Percentiles rank a stretch among this genome's conserved stretches.
These are phyloP conservation scores for Struthio camelus DNA, from an alignment of 2,113 vertebrate genomes.

Conservation along the genomic window DNA sequence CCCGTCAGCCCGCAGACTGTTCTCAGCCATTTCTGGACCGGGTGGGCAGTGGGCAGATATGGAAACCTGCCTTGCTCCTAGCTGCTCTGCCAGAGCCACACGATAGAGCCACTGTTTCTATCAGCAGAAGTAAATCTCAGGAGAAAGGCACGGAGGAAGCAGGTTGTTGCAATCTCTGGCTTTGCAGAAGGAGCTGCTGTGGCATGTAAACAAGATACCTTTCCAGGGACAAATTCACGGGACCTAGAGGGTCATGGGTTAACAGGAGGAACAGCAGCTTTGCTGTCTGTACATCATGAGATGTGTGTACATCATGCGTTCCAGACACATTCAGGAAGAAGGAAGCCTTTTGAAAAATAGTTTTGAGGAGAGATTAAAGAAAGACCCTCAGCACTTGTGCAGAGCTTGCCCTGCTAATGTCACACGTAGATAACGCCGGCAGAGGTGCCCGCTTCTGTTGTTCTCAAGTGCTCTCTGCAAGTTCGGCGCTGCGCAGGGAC, in stretches of 20 bases:
- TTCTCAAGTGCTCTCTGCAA: fast-evolving
- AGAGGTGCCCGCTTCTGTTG: background rate
- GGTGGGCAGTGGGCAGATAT: background rate
- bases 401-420: background rate
- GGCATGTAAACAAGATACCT: background rate
- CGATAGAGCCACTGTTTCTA: background rate
- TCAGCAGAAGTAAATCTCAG: background rate
- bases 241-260: background rate
- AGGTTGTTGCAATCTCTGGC: background rate
- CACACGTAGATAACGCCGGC: background rate
- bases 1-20: background rate
- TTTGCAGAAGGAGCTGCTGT: background rate
- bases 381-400: background rate
- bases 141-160: background rate
- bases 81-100: background rate
- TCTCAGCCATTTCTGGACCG: background rate
- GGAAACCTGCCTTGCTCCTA: background rate
- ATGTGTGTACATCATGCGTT: background rate
- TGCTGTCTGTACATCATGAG: background rate
- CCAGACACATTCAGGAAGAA: background rate
- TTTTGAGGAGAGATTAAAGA: background rate
- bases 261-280: background rate
- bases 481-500: background rate
- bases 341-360: background rate
- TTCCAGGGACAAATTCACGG: background rate